Base-by-base conservation (phyloP, 2,888 invertebrate genomes). In the Tiliacea aurago region DNA sequence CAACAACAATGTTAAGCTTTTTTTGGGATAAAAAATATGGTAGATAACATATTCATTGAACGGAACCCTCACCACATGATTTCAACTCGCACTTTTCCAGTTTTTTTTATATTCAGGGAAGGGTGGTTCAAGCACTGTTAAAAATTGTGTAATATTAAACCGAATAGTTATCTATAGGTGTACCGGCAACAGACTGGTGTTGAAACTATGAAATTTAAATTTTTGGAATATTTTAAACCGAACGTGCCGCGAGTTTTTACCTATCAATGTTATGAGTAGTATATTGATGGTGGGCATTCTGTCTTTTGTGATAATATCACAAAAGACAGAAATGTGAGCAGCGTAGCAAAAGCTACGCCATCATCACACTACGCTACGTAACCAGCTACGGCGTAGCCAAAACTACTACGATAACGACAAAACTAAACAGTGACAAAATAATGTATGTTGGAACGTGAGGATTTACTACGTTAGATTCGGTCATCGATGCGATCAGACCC, bases 91-190 rank as follows among this genome's bases (percentile, higher is more conserved):
- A 37, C 37, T 37, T 37, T 2, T 4, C 37, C 37, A 4, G n/a
- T 37, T 33, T 43, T 33, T 43, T 9, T 1, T 1, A 28, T 47
- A 20, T 61, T 73, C 28, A 5, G n/a, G 20, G 11, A 11, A 51
- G 4, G 6, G 18, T 58, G 9, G 41, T 23, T 72, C 3, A 58
- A 45, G 23, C 23, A 15, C 15, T 9, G 1, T 53, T 37, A 45
- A 74, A 63, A 64, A 28, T 7, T 20, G n/a, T 75, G 33, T 18
- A 75, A 73, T 56, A n/a, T 56, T 28, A 20, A 63, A 41, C 28
- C 13, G 13, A 55, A 63, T 47, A 37, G 33, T 68, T 53, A 68
- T 5, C 5, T 28, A n/a, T 2, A 72, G 6, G 18, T 43, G n/a
- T n/a, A 67, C 6, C 4, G 18, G 13, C 20, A 20, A n/a, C 18